Base-by-base conservation (phyloP, 2,113 vertebrate genomes). In the Pituophis catenifer region DNA sequence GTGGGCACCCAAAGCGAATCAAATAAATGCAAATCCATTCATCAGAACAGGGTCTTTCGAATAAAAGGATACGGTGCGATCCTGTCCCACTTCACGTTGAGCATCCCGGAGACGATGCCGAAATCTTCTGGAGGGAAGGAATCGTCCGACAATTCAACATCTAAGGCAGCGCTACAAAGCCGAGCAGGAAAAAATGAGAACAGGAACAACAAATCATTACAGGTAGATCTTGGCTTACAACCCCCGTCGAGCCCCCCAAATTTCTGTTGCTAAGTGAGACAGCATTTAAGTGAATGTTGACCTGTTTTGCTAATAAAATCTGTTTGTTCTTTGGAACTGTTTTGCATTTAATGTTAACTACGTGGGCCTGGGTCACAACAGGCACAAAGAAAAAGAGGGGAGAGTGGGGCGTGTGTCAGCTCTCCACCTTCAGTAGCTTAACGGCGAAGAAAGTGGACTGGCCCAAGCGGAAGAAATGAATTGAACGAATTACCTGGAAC, bases 71-170 rank as follows among this genome's bases (percentile, higher is more conserved):
- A 99, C 98, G 99, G 99, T 11, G 99, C 99, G 0, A 99, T 99
- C 48, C 99, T 97, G 97, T 99, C 99, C 99, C 99, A 99, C 90
- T 99, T 99, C 86, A 99, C 99, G 0, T 97, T 99, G 90, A 99
- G 97, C 99, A 99, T 99, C 92, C 99, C 99, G 0, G 99, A 99
- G 48, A 99, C 99, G 0, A 99, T 99, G 89, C 99, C 99, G 1
- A 99, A 99, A 93, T 99, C 99, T 94, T 99, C 99, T 0, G 99
- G 99, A 3, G 99, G 99, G 86, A 99, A 99, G 1, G 99, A 99
- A 89, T 99, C 99, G n/a, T 99, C 99, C 0, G 99, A 99, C 54
- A 99, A 97, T 93, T 99, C 99, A 93, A 99, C 99, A 19, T 99
- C 99, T 29, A 99, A 96, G 1, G 99, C 99, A 88, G 99, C 99